Percentiles rank a stretch among this genome's conserved stretches.
phyloP scores from a whole-genome alignment of 1,140 invertebrate species.

The Bombus consobrinus region DNA sequence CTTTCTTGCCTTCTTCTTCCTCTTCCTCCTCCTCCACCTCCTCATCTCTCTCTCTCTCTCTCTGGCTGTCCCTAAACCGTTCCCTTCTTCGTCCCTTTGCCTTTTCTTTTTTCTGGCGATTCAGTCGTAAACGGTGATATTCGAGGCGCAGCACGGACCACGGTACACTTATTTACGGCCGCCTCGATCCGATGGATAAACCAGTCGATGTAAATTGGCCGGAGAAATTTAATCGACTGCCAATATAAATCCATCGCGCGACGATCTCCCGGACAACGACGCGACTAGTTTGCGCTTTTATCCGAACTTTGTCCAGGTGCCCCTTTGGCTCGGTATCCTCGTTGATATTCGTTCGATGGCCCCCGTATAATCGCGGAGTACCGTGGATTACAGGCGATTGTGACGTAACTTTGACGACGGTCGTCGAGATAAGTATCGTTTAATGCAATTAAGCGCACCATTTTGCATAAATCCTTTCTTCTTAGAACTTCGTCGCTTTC shows the following conservation, averaged over 20 bases:
- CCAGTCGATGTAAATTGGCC: slow-evolving; percentile 50
- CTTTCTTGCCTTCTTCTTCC: not conserved
- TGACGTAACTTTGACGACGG: slow-evolving; percentile 15
- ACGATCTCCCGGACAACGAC: not conserved
- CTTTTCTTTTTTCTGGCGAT: slow-evolving; percentile 25
- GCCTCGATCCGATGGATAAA: slow-evolving; percentile 44
- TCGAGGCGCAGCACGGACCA: slow-evolving; percentile 26
- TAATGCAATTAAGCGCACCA: slow-evolving; percentile 30
- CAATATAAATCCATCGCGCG: slow-evolving; percentile 39
- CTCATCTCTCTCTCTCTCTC: not conserved
- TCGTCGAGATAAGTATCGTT: slow-evolving; percentile 13
- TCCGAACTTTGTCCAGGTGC: not conserved
- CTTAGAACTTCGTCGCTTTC: not conserved
- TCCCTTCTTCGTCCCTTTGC: not conserved
- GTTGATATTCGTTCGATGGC: not conserved
- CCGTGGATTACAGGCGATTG: not conserved
- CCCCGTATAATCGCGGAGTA: not conserved
- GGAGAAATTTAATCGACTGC: slow-evolving; percentile 44
- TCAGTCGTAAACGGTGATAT: slow-evolving; percentile 52
- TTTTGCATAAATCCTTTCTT: slow-evolving; percentile 5
- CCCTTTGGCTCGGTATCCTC: not conserved
- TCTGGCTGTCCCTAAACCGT: too few relatives aligned
- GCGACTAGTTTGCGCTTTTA: not conserved
- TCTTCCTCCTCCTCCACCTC: not conserved
- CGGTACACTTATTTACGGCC: slow-evolving; percentile 48